These are phyloP conservation scores for Mallotus villosus DNA, from an alignment of 2,797 vertebrate genomes.

Conservation along the genomic window DNA sequence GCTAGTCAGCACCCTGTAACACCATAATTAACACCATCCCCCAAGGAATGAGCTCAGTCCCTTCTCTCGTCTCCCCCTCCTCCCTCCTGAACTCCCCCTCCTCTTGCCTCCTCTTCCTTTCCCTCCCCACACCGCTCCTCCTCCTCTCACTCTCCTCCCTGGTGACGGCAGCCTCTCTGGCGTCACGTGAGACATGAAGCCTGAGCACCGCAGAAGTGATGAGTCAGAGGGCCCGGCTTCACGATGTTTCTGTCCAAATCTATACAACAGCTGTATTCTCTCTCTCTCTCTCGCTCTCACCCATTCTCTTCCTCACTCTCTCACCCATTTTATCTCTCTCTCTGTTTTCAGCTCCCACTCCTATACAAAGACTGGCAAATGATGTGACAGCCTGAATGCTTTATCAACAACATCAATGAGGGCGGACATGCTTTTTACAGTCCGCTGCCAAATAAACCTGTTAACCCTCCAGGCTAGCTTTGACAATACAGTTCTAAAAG, in stretches of 20 bases:
- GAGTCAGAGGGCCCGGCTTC: constrained; percentile 75
- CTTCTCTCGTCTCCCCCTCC: constrained; percentile 42
- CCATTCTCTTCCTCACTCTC: constrained; percentile 26
- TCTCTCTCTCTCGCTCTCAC: constrained; percentile 52
- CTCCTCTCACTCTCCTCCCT: constrained; percentile 24
- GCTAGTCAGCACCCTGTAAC: constrained; percentile 39
- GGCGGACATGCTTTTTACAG: constrained; percentile 47
- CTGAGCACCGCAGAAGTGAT: constrained; percentile 71
- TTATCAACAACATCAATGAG: constrained; percentile 61
- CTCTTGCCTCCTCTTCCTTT: constrained; percentile 3
- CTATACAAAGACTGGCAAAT: constrained; percentile 60
- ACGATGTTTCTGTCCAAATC: constrained; percentile 71
- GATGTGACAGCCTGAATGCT: constrained; percentile 64
- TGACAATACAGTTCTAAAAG: constrained; percentile 31
- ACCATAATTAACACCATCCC: constrained; percentile 57
- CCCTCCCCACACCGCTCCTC: constrained; percentile 11
- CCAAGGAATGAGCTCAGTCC: constrained; percentile 53
- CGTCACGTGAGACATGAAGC: constrained; percentile 66
- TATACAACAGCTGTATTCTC: constrained; percentile 71
- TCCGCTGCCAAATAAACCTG: constrained; percentile 45
- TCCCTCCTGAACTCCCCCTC: constrained; percentile 54
- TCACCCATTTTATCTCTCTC: constrained; percentile 25
- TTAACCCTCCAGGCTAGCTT: constrained; percentile 32
- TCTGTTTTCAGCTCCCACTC: constrained; percentile 16
- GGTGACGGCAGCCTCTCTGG: constrained; percentile 57